Base-by-base conservation (phyloP, 2,888 invertebrate genomes). In the Yponomeuta sedellus region DNA sequence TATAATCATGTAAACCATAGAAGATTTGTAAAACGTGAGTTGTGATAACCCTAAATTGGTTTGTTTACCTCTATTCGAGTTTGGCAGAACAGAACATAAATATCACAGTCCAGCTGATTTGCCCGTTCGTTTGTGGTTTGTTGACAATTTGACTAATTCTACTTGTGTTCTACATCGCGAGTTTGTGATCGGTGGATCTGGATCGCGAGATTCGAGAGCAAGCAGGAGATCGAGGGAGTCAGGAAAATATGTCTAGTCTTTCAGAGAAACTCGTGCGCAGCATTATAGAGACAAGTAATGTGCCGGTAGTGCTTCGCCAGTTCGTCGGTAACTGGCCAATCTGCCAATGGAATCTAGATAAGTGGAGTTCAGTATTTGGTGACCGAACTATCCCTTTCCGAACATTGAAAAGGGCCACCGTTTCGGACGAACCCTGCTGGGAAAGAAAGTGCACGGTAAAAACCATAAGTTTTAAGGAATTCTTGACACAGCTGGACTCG, bases 361-460 rank as follows among this genome's bases (percentile, higher is more conserved):
- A 94, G 70, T 94, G 95, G 93, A 82, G 85, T 64, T 75, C 89
- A 66, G 81, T 92, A 69, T 92, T 95, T 71, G 92, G 91, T 61
- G 81, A 92, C 67, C 88, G 86, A 71, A 78, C 87, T 74, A 82
- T 94, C 74, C 91, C 92, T 57, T 94, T 94, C 81, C 88, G 94
- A 70, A 87, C 86, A 71, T 75, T 86, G 74, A 82, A 77, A 70
- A 85, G 78, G 69, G 79, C 81, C 71, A 77, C 83, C 68, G 70
- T 85, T 61, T 81, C 86, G 71, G 91, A 88, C 28, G 85, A 92
- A 70, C 96, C 96, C 0, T 95, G 95, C 76, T 97, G 97, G 97
- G 97, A 98, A 81, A 91, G 94, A 67, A 92, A 92, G 64, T 95
- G 96, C 73, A 78, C 80, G n/a, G 86, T 83, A 56, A 83, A 92